These are phyloP conservation scores for Mus spretus DNA, from an alignment of 2,797 vertebrate genomes.

Conservation along the genomic window DNA sequence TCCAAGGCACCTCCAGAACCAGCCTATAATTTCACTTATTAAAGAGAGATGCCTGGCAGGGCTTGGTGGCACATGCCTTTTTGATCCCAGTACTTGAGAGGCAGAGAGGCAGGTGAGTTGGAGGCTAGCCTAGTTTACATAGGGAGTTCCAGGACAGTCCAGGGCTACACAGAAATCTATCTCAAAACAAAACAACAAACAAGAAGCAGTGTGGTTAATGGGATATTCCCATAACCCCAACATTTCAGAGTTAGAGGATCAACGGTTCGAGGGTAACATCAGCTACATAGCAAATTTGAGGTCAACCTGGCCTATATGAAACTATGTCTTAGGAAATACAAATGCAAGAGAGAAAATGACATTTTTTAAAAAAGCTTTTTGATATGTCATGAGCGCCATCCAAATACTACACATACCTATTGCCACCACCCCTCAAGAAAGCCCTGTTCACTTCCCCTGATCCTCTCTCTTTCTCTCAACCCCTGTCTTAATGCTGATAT, in stretches of 20 bases:
- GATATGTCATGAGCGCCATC: background rate
- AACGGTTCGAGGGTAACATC: background rate
- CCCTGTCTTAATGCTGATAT: background rate
- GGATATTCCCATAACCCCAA: background rate
- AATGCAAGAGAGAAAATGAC: background rate
- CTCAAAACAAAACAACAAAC: background rate
- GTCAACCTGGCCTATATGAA: background rate
- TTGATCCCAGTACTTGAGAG: background rate
- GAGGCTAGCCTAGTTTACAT: background rate
- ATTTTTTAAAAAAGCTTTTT: background rate
- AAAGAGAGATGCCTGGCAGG: background rate
- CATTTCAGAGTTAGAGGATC: background rate
- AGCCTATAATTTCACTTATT: background rate
- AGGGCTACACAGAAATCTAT: background rate
- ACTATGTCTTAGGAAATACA: background rate
- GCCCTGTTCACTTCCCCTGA: background rate
- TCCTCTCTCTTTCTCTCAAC: background rate
- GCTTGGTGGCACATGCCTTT: background rate
- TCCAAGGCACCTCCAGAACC: background rate
- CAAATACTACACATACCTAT: background rate
- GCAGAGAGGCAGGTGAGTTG: background rate
- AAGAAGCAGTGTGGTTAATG: background rate
- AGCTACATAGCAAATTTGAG: background rate
- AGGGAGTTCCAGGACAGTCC: background rate
- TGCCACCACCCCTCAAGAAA: background rate